Base-by-base conservation (phyloP, 2,113 vertebrate genomes). In the Nibea coibor region DNA sequence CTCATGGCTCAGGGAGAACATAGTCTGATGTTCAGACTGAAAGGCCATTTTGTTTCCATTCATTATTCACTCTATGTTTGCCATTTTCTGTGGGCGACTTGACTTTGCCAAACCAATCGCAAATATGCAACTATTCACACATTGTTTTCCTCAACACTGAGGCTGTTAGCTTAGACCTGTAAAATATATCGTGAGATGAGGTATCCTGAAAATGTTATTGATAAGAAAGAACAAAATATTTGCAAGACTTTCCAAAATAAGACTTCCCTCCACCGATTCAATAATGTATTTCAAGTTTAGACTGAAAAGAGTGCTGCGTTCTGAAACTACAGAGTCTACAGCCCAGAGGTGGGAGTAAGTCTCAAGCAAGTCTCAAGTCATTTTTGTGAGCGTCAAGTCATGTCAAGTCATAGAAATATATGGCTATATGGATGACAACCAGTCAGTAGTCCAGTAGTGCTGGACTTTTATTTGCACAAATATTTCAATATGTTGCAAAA, bases 41-140 rank as follows among this genome's bases (percentile, higher is more conserved):
- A 80, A 76, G 74, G 63, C 63, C 39, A 53, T 74, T 74, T 83
- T 70, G 77, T 74, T 80, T 66, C 19, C n/a, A 53, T 22, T 72
- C 57, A 51, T 87, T 78, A 72, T 59, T 83, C 28, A 48, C 69
- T 63, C 47, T 39, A 19, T 59, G 24, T 26, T 73, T 42, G 31
- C 28, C 19, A 47, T 78, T 72, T 78, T 59, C 22, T 39, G 28
- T 17, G 22, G 19, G 22, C 14, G 0, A 54, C 73, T 2, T 70
- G 53, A 54, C 12, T 70, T 80, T 59, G 62, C 20, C 45, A 66
- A 67, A 73, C 56, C 24, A 69, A 42, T 31, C 42, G 26, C n/a
- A 39, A 57, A 39, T 50, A 47, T 45, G 10, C 16, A 67, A 26
- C 7, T 2, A 28, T 62, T 54, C 50, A 50, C 19, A 48, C 16